Conservation (phyloP, 64 coral and sea anemone genomes). For the Dendrophyllia cribrosa region DNA sequence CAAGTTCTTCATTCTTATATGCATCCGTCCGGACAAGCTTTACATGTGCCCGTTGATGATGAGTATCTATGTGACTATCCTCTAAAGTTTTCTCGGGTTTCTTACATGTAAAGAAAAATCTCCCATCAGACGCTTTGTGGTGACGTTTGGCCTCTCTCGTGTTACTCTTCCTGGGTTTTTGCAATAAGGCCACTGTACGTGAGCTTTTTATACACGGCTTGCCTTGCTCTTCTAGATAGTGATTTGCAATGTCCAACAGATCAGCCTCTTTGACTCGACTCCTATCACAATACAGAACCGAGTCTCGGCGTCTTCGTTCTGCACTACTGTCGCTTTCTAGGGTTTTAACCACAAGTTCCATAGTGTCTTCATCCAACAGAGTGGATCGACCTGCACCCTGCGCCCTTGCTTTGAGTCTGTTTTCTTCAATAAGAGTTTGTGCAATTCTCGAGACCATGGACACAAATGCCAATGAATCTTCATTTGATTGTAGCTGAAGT, state of each 20-base stretch:
- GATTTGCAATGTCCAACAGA: slow-evolving; percentile 46
- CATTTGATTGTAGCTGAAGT: neutral
- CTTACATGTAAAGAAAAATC: slow-evolving; percentile 52
- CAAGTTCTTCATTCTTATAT: too few relatives aligned
- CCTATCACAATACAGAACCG: slow-evolving; percentile 33
- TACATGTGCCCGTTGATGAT: too few relatives aligned
- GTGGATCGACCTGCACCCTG: slow-evolving; percentile 18
- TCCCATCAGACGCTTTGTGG: slow-evolving; percentile 22
- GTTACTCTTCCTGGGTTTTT: slow-evolving; percentile 49
- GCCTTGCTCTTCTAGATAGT: slow-evolving; percentile 52
- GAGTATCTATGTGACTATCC: too few relatives aligned
- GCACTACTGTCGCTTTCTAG: slow-evolving; percentile 37
- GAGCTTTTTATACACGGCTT: slow-evolving; percentile 47
- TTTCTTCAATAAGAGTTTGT: slow-evolving; percentile 23
- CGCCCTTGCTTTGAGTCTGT: slow-evolving; percentile 13
- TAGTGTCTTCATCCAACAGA: slow-evolving; percentile 18
- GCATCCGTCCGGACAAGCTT: too few relatives aligned
- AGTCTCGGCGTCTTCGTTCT: slow-evolving; percentile 6
- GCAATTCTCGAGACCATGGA: slow-evolving; percentile 28
- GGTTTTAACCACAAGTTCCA: slow-evolving; percentile 23
- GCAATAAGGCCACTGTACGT: slow-evolving; percentile 42
- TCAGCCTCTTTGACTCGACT: slow-evolving; percentile 10
- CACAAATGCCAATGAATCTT: slow-evolving; percentile 9
- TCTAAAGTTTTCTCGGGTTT: too few relatives aligned
- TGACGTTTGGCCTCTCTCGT: slow-evolving; percentile 43